Evolutionary conservation across 2,888 invertebrate genomes (phyloP), one percentile per base, ranked within the genome.

Genomic region (Sinohyriopsis cumingii): DNA sequence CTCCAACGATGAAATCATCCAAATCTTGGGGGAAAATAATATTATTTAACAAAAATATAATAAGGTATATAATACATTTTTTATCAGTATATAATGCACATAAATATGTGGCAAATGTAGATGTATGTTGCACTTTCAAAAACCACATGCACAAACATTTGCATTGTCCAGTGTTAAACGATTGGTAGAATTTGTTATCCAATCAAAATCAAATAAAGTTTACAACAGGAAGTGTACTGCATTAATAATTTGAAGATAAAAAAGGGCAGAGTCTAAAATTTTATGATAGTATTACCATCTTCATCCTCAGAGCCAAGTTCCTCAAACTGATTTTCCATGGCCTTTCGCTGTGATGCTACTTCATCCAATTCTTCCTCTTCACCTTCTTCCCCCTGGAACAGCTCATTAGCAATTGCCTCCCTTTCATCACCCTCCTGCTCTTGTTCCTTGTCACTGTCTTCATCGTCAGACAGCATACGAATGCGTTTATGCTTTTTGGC

Each of bases 1-100:
- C 98, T 86, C 97, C 98, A 0, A 99, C 99, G 87, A 99, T 99
- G 89, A 99, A 99, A 89, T 97, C 97, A 91, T 97, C 97, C 5
- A 95, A 95, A 81, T 91, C 91, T 88, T 77, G n/a, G 77, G 73
- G 24, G 61, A 22, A 64, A 60, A 64, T n/a, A 57, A n/a, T 33
- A 19, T 61, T 55, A 22, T 55, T 25, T 19, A 24, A 18, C 2
- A 45, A 45, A 45, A 12, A 45, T 15, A 45, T 15, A 45, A 45
- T 45, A 56, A n/a, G 25, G 19, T 28, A 24, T 18, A 22, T 9
- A 64, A 28, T 53, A 18, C 5, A 12, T n/a, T 61, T 61, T 62
- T 33, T 1, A 22, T 57, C n/a, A 15, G 22, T 57, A 57, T 12
- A 57, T 24, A 57, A 57, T 12, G 4, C 22, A 57, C n/a, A 57